Conservation (phyloP, 2,797 vertebrate species). For the Bovichtus variegatus region DNA sequence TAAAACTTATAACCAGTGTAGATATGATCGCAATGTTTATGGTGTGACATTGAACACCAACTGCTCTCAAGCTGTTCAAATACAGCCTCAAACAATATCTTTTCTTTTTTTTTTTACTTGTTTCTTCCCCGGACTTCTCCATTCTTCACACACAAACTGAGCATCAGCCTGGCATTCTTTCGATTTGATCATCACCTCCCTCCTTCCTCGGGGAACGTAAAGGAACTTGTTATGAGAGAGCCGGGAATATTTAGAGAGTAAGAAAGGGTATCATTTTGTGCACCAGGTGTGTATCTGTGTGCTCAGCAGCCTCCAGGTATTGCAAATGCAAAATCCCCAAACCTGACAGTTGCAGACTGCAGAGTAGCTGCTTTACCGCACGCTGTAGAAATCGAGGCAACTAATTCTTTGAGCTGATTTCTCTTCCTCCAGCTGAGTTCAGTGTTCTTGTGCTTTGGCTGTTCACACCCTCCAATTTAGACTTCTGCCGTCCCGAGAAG, state of each 20-base stretch:
- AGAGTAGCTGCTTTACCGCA: conserved; percentile 5
- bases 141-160: background rate
- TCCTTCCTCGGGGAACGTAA: conserved; percentile 3
- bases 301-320: background rate
- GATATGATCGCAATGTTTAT: background rate
- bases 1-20: background rate
- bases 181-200: conserved; percentile 40
- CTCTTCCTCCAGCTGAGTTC: conserved; percentile 15
- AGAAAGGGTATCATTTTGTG: conserved; percentile 21
- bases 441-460: conserved; percentile 17
- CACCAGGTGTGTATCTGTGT: conserved; percentile 25
- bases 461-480: conserved; percentile 19
- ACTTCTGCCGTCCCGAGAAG: conserved; percentile 11
- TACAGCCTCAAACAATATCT: background rate
- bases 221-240: background rate
- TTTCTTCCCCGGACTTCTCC: background rate
- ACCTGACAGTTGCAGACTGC: conserved; percentile 10
- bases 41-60: background rate
- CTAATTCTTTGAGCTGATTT: conserved; percentile 39
- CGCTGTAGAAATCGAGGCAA: conserved; percentile 27
- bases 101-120: background rate
- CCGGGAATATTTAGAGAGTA: background rate
- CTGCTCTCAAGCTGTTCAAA: conserved; percentile 17
- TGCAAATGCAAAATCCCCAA: conserved; percentile 7
- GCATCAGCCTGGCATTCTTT: background rate